phyloP scores from a whole-genome alignment of 2,888 invertebrate species.

The Aphrophora alni region DNA sequence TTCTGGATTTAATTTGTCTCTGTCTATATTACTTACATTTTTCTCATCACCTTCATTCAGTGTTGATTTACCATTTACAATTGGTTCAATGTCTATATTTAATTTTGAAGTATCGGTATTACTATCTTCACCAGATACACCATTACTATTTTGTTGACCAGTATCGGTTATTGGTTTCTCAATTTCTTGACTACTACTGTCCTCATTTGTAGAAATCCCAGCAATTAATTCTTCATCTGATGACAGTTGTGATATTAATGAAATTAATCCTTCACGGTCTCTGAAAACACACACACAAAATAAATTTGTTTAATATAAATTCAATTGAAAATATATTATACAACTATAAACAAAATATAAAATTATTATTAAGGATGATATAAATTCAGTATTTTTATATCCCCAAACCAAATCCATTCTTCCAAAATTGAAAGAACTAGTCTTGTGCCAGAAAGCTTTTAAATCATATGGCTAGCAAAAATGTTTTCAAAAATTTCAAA shows the following conservation, averaged over 20 bases:
- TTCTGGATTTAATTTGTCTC: conserved; percentile 48
- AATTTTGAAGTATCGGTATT: neutral
- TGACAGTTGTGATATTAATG: conserved; percentile 76
- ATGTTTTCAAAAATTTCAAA: too few relatives aligned
- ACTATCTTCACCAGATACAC: neutral
- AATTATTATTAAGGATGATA: neutral
- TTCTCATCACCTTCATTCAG: conserved; percentile 35
- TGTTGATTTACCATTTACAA: conserved; percentile 46
- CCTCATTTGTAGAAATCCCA: conserved; percentile 66
- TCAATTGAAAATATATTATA: conserved; percentile 11
- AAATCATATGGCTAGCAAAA: too few relatives aligned
- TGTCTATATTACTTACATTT: conserved; percentile 54
- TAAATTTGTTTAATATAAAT: too few relatives aligned
- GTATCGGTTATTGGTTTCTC: conserved; percentile 63
- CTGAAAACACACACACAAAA: conserved; percentile 60
- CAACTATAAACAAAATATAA: neutral
- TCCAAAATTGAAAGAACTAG: too few relatives aligned
- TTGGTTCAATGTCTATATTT: conserved; percentile 16
- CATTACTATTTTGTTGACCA: conserved; percentile 54
- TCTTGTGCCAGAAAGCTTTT: too few relatives aligned
- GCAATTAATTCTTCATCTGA: conserved; percentile 64
- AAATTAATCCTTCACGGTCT: conserved; percentile 79
- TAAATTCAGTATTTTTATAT: neutral
- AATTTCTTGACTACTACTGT: conserved; percentile 67
- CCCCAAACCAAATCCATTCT: too few relatives aligned